phyloP scores from a whole-genome alignment of 2,888 invertebrate genomes.

The Sesia bembeciformis region DNA sequence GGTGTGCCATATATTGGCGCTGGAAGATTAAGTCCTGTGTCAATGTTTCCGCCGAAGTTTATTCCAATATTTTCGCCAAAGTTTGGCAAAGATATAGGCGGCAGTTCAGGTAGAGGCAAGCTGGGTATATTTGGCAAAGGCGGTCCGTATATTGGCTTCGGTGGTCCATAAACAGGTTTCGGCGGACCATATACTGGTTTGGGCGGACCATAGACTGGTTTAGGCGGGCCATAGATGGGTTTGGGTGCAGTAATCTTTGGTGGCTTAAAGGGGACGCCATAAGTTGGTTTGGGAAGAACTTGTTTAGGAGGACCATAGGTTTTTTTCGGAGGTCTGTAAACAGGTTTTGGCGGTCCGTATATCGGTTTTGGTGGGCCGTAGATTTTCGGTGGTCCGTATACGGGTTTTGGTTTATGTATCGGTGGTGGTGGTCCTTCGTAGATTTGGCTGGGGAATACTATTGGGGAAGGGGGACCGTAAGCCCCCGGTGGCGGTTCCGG shows the following conservation, averaged over 20 bases:
- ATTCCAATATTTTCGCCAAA: constrained; percentile 13
- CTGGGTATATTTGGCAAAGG: constrained; percentile 24
- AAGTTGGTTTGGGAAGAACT: constrained; percentile 36
- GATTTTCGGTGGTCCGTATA: constrained; percentile 45
- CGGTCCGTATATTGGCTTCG: constrained; percentile 21
- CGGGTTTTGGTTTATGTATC: constrained; percentile 41
- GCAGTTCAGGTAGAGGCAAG: constrained; percentile 24
- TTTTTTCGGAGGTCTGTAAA: constrained; percentile 46
- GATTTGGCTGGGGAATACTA: constrained; percentile 43
- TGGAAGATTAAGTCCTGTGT: constrained; percentile 43
- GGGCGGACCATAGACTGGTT: constrained; percentile 59
- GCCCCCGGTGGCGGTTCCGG: constrained; percentile 48
- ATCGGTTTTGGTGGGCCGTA: constrained; percentile 60
- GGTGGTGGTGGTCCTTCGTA: constrained; percentile 73
- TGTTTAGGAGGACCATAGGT: constrained; percentile 43
- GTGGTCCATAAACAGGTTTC: constrained; percentile 18
- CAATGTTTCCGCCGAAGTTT: constrained; percentile 18
- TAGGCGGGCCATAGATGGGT: constrained; percentile 33
- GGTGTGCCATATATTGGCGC: constrained; percentile 63
- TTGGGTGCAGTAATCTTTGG: constrained; percentile 38
- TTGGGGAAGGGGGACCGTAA: constrained; percentile 68
- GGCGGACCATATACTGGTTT: constrained; percentile 52
- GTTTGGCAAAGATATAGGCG: constrained; percentile 14
- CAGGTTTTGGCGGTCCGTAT: constrained; percentile 55
- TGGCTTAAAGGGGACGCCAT: constrained; percentile 46